phyloP scores from a whole-genome alignment of 1,140 invertebrate genomes.

The Galleria mellonella region DNA sequence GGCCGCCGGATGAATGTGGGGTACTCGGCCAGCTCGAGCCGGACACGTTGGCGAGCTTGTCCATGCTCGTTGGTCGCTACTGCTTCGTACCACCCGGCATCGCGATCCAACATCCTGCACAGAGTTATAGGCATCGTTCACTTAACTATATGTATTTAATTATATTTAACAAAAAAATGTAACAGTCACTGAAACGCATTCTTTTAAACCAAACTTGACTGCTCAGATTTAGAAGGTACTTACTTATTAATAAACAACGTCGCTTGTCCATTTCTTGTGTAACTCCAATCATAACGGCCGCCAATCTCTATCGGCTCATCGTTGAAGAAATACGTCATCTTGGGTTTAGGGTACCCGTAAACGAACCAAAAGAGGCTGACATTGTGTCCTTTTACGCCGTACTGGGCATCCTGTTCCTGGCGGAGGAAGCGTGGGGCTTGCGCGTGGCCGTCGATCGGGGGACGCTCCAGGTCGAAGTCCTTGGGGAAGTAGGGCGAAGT shows the following conservation, averaged over 20 bases:
- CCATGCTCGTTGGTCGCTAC: conserved; percentile 95
- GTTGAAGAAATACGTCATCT: conserved; percentile 91
- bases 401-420: conserved; percentile 89
- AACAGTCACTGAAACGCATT: too few relatives aligned
- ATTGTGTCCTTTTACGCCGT: conserved; percentile 92
- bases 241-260: conserved; percentile 90
- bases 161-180: too few relatives aligned
- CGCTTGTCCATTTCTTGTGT: conserved; percentile 91
- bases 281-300: conserved; percentile 88
- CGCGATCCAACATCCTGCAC: conserved; percentile 87
- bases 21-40: conserved; percentile 92
- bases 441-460: conserved; percentile 87
- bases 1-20: conserved; percentile 91
- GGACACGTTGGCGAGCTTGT: conserved; percentile 87
- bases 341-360: conserved; percentile 94
- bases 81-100: conserved; percentile 96
- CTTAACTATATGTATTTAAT: too few relatives aligned
- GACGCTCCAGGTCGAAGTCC: conserved; percentile 91
- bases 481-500: conserved; percentile 77
- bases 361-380: conserved; percentile 93
- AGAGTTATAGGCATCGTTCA: too few relatives aligned
- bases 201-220: too few relatives aligned
- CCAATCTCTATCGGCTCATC: conserved; percentile 87
- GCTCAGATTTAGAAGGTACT: conserved; percentile 21
- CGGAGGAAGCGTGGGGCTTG: conserved; percentile 89